These are phyloP conservation scores for Dendroctonus ponderosae DNA, from an alignment of 1,140 invertebrate genomes.

Conservation along the genomic window DNA sequence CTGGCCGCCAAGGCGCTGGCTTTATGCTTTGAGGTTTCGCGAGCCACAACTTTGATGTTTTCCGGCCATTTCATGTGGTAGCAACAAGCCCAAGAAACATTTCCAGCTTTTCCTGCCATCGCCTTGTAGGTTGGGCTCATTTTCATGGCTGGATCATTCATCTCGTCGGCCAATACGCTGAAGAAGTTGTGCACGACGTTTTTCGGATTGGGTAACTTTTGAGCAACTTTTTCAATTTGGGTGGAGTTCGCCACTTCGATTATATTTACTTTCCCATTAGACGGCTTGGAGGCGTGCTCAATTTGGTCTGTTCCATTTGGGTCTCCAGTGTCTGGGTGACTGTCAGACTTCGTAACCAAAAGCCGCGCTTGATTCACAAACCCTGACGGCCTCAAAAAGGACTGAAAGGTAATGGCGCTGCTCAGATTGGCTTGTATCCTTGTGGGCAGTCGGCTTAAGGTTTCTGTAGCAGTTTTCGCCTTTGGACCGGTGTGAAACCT, in stretches of 20 bases:
- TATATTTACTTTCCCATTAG: background rate
- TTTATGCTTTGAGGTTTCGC: conserved; percentile 42
- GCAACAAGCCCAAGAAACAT: conserved; percentile 40
- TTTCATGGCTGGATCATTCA: conserved; percentile 34
- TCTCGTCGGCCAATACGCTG: conserved; percentile 33
- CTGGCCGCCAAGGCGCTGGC: conserved; percentile 44
- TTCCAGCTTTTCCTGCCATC: background rate
- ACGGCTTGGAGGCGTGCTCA: too few species aligned
- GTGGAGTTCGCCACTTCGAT: background rate
- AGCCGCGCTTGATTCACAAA: too few species aligned
- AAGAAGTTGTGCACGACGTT: conserved; percentile 40
- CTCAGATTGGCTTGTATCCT: too few species aligned
- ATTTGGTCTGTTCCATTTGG: too few species aligned
- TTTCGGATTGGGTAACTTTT: conserved; percentile 39
- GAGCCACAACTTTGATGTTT: conserved; percentile 35
- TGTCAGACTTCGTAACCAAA: too few species aligned
- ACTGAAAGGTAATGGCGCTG: too few species aligned
- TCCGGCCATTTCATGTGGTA: conserved; percentile 47
- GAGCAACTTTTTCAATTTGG: conserved; percentile 8
- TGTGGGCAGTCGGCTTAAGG: too few species aligned
- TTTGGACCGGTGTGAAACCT: too few species aligned
- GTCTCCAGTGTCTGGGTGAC: too few species aligned
- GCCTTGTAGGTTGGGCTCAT: conserved; percentile 34
- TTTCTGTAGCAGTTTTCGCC: too few species aligned
- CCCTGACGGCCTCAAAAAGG: too few species aligned